Percentiles rank a stretch among this genome's conserved stretches.
These are phyloP conservation scores for Clarias batrachus DNA, from an alignment of 2,113 vertebrate species.

Conservation along the genomic window DNA sequence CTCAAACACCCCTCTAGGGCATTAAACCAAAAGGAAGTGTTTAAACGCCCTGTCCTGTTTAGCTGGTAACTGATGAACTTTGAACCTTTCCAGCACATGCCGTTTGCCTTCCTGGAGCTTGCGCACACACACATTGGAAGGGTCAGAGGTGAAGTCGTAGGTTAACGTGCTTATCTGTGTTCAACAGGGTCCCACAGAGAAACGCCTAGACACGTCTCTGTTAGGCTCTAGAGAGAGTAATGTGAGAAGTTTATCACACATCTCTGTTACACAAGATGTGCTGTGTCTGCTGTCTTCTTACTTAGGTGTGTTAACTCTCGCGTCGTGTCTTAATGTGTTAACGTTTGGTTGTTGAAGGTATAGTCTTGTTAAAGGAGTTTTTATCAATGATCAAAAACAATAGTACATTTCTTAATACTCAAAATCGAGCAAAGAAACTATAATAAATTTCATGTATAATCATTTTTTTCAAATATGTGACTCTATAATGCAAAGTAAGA, in stretches of 20 bases:
- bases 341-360: neutral
- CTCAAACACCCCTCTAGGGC: neutral
- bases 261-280: neutral
- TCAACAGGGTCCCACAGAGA: neutral
- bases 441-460: neutral
- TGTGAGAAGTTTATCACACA: neutral
- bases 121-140: constrained; percentile 13
- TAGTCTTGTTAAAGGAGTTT: neutral
- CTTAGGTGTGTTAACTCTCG: neutral
- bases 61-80: neutral
- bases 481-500: neutral
- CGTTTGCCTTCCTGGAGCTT: neutral
- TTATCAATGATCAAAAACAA: neutral
- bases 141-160: constrained; percentile 11
- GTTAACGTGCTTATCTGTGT: constrained; percentile 39
- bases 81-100: constrained; percentile 1
- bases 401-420: neutral
- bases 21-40: neutral
- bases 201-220: neutral
- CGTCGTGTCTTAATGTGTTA: neutral
- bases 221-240: neutral
- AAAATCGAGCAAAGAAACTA: neutral
- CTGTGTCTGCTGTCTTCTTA: neutral
- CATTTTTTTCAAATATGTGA: neutral
- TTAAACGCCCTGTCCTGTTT: neutral